Base-by-base conservation (phyloP, 2,113 vertebrate genomes). In the Podiceps cristatus region DNA sequence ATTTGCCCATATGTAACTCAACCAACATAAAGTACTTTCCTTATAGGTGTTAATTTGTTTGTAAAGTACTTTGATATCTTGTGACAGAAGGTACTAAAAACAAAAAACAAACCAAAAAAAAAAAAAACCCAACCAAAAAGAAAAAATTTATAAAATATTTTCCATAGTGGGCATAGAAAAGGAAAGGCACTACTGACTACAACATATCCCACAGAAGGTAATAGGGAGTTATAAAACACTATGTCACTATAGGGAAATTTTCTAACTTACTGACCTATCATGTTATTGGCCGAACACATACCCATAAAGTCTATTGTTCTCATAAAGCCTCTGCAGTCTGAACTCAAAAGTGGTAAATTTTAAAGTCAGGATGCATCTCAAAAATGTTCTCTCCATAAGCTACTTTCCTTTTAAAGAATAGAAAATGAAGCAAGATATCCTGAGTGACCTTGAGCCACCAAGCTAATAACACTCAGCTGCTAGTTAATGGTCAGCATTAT, bases 21-120 rank as follows among this genome's bases (percentile, higher is more conserved):
- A 82, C 45, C 59, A 52, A 86, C 83, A 79, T 53, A 91, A 73
- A 68, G 5, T 64, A 82, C 40, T 77, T 86, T 78, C 66, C 68
- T 96, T 60, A 44, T 5, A 72, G 45, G 74, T 89, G 80, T 49
- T 63, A 95, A 91, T 96, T 93, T 91, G 67, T 96, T 95, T 85
- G 94, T 40, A 29, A 90, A 90, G 58, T 71, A 67, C 84, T 78
- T 78, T 58, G 59, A 92, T 58, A 93, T 76, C 50, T n/a, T 90
- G 55, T 85, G 90, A 97, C 95, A 95, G 94, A 94, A 75, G 78
- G 85, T 15, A 56, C 25, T 49, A 37, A 76, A 59, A 73, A 45
- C 45, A 59, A 76, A 18, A 59, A 76, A 18, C 6, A n/a, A 42
- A 19, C 33, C n/a, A n/a, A n/a, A n/a, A n/a, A n/a, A n/a, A n/a